phyloP scores from a whole-genome alignment of 2,113 vertebrate species.

The Scomber scombrus region DNA sequence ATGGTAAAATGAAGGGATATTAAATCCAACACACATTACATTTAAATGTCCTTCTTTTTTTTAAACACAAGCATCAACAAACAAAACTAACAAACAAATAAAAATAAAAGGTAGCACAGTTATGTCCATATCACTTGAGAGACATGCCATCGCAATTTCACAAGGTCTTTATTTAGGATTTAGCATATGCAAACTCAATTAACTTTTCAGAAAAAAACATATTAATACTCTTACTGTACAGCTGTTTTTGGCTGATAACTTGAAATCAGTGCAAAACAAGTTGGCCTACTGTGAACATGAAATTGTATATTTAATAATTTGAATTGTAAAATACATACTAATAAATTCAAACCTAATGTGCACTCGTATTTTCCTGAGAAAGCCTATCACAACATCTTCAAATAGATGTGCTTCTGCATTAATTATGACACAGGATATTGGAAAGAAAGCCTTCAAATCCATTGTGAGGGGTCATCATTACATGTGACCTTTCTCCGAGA shows the following conservation, averaged over 20 bases:
- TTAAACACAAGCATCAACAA: no score
- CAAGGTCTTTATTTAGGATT: no score
- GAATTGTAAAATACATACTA: constrained; percentile 11
- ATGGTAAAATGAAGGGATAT: not conserved
- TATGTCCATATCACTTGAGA: no score
- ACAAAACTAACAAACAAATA: no score
- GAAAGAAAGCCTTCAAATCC: constrained; percentile 72
- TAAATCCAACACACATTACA: no score
- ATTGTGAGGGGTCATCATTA: constrained; percentile 67
- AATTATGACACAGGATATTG: constrained; percentile 67
- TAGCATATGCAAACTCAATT: not conserved
- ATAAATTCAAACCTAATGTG: constrained; percentile 14
- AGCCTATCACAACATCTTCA: constrained; percentile 32
- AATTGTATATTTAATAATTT: not conserved
- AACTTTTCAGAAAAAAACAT: not conserved
- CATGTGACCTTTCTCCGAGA: constrained; percentile 72
- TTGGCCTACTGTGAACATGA: not conserved
- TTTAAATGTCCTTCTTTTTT: no score
- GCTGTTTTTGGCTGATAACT: no score
- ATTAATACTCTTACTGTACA: no score
- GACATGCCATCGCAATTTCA: no score
- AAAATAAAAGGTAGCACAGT: no score
- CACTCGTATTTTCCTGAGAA: constrained; percentile 12
- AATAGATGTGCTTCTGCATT: constrained; percentile 39
- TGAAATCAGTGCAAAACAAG: constrained; percentile 3